Conservation (phyloP, 2,113 vertebrate species). For the Camarhynchus parvulus region DNA sequence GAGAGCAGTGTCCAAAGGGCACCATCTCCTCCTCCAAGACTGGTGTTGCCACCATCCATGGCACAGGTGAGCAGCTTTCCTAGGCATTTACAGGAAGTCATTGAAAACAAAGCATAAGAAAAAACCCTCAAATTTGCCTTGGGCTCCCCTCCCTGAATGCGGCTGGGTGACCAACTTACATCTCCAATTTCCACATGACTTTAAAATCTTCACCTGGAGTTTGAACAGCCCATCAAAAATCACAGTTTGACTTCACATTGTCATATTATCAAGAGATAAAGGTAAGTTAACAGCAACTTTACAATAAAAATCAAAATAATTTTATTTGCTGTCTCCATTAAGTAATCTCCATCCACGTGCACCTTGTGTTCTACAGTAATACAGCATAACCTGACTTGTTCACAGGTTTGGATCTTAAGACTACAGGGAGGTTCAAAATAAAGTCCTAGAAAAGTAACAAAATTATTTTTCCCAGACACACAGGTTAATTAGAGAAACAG, state of each 20-base stretch:
- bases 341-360: not conserved
- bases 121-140: fast-evolving
- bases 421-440: not conserved
- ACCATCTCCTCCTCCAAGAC: fast-evolving
- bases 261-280: not conserved
- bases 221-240: not conserved
- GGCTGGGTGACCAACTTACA: fast-evolving
- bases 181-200: no score
- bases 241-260: not conserved
- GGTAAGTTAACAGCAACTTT: not conserved
- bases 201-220: fast-evolving
- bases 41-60: no score
- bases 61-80: not conserved
- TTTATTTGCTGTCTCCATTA: not conserved
- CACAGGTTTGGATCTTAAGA: not conserved
- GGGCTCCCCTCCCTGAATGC: not conserved
- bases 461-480: not conserved
- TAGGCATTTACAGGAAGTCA: not conserved
- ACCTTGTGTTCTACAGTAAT: not conserved
- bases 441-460: not conserved
- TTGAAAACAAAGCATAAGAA: not conserved
- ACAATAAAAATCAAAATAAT: not conserved
- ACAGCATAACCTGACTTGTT: not conserved
- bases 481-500: not conserved
- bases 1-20: fast-evolving